Percentiles rank a stretch among this genome's conserved stretches.
phyloP scores from a whole-genome alignment of 2,888 invertebrate genomes.

The Hecatera dysodea region DNA sequence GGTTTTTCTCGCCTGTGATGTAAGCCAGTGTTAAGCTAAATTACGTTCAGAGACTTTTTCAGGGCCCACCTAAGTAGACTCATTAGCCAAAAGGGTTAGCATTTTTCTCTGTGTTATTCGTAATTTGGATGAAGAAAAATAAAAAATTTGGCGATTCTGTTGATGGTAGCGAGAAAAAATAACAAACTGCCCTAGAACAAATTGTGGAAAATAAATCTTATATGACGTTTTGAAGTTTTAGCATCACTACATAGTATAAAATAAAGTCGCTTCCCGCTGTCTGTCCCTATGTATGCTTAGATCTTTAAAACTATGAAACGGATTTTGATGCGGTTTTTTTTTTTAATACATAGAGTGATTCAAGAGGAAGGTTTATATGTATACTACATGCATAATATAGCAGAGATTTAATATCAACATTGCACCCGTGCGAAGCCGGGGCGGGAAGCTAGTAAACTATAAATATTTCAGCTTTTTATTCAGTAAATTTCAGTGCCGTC shows the following conservation, averaged over 20 bases:
- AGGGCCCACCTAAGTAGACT: slow-evolving; percentile 15
- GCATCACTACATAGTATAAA: too few relatives aligned
- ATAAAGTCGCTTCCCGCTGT: too few relatives aligned
- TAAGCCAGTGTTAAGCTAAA: slow-evolving; percentile 26
- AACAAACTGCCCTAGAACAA: slow-evolving; percentile 9
- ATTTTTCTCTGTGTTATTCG: slow-evolving; percentile 22
- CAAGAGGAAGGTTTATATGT: too few relatives aligned
- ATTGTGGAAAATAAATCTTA: slow-evolving; percentile 5
- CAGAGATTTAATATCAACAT: too few relatives aligned
- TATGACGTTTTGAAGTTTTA: neutral
- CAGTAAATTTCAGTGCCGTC: neutral
- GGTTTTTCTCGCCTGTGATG: neutral
- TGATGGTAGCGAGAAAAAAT: slow-evolving; percentile 3
- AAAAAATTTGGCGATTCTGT: slow-evolving; percentile 18
- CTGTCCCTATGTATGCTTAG: too few relatives aligned
- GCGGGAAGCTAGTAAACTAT: neutral
- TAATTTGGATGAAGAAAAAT: neutral
- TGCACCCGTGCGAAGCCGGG: too few relatives aligned
- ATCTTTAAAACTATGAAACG: too few relatives aligned
- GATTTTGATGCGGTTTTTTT: too few relatives aligned
- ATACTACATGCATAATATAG: too few relatives aligned
- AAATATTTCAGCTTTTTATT: neutral
- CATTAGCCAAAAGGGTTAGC: slow-evolving; percentile 41
- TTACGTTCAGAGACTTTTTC: slow-evolving; percentile 1
- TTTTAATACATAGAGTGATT: too few relatives aligned